These are phyloP conservation scores for Squalus acanthias DNA, from an alignment of 2,797 vertebrate genomes.

Conservation along the genomic window DNA sequence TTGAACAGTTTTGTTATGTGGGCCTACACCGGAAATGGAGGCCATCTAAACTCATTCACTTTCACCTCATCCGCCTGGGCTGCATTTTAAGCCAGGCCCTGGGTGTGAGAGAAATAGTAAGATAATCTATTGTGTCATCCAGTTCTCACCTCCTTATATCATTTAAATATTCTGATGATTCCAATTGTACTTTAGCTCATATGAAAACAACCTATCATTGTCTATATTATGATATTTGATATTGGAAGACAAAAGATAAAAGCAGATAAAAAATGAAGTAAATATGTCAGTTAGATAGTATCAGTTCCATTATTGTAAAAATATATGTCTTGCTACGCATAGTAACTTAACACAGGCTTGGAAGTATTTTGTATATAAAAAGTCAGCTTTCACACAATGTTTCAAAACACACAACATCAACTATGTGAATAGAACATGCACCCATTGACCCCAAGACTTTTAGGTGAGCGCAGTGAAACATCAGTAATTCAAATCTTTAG, in stretches of 20 bases:
- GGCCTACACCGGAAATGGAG: no score
- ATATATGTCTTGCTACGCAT: background rate
- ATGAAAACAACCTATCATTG: background rate
- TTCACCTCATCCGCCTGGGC: background rate
- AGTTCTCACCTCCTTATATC: background rate
- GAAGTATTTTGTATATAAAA: background rate
- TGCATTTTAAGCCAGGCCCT: background rate
- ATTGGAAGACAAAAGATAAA: background rate
- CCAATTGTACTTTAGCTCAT: background rate
- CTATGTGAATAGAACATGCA: background rate
- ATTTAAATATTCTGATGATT: background rate
- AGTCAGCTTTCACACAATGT: background rate
- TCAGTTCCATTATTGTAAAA: background rate
- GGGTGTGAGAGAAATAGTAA: no score
- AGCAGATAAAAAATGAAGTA: background rate
- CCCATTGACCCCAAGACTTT: background rate
- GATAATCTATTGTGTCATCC: background rate
- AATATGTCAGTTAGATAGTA: background rate
- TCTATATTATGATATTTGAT: background rate
- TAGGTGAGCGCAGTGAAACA: background rate
- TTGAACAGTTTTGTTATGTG: background rate
- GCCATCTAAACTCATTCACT: background rate
- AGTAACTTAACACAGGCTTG: background rate
- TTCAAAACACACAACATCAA: background rate
- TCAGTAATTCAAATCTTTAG: background rate